Conservation (phyloP, 2,113 vertebrate genomes). For the Sapayoa aenigma region DNA sequence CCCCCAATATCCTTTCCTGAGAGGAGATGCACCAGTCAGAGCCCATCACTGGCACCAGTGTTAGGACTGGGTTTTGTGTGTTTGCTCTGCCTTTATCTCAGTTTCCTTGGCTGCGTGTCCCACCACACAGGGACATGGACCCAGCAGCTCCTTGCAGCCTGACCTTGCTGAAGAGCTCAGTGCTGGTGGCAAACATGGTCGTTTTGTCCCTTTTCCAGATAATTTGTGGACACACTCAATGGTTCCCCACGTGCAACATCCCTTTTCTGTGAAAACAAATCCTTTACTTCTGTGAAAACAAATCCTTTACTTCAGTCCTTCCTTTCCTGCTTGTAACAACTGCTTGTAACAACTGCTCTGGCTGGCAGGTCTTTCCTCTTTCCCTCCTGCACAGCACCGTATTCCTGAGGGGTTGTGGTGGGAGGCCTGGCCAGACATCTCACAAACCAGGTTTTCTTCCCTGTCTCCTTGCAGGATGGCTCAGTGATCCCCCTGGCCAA, state of each 20-base stretch:
- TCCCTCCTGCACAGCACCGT: rapidly evolving
- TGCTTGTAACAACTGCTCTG: neutral
- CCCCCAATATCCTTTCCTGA: neutral
- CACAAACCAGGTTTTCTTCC: neutral
- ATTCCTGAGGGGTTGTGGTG: neutral
- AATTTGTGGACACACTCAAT: neutral
- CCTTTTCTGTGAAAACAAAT: neutral
- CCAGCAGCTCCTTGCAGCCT: neutral
- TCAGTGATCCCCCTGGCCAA: neutral
- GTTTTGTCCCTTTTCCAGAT: neutral
- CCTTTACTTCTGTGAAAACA: neutral
- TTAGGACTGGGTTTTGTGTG: neutral
- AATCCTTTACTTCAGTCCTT: neutral
- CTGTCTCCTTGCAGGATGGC: neutral
- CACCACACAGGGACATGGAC: neutral
- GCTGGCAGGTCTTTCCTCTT: neutral
- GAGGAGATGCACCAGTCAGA: neutral
- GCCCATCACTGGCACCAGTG: neutral
- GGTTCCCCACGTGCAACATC: neutral
- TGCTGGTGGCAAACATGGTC: neutral
- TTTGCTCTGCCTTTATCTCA: neutral
- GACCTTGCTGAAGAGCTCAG: neutral
- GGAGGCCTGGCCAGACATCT: neutral
- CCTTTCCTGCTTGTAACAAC: neutral
- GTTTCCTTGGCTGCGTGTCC: neutral